phyloP scores from a whole-genome alignment of 2,113 vertebrate species.

The Brachionichthys hirsutus region DNA sequence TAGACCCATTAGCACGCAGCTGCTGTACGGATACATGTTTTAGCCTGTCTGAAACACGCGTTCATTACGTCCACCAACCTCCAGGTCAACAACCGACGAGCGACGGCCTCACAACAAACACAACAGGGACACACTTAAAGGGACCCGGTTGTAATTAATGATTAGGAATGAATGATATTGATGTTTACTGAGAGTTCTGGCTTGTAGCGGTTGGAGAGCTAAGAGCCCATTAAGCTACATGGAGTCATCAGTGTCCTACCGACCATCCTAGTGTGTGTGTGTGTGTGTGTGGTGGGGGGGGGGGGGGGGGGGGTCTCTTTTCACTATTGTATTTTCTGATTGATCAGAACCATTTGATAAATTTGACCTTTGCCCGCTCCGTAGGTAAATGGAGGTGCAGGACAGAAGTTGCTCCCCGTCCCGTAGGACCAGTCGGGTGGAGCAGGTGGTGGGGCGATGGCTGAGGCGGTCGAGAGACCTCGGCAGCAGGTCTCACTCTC shows the following conservation, averaged over 20 bases:
- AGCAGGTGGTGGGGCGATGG: constrained; percentile 96
- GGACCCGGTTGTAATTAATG: constrained; percentile 13
- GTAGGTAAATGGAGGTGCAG: constrained; percentile 94
- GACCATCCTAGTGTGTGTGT: constrained; percentile 2
- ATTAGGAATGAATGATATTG: constrained; percentile 38
- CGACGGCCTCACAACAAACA: constrained; percentile 4
- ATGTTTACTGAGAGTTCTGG: constrained; percentile 30
- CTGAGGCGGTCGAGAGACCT: constrained; percentile 87
- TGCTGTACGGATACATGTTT: constrained; percentile 4
- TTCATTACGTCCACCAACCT: constrained; percentile 40
- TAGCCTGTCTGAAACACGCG: constrained; percentile 11
- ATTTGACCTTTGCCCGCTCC: constrained; percentile 31
- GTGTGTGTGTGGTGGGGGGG: constrained; percentile 9
- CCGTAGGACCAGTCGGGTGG: constrained; percentile 88
- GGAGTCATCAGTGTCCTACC: constrained; percentile 23
- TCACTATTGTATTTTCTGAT: neutral
- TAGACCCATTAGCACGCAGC: constrained; percentile 35
- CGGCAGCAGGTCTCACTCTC: constrained; percentile 81
- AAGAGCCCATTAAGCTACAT: constrained; percentile 40
- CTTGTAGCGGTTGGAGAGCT: constrained; percentile 28
- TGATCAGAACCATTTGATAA: neutral
- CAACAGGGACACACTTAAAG: constrained; percentile 36
- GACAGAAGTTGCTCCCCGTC: constrained; percentile 86
- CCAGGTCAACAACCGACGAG: constrained; percentile 2
- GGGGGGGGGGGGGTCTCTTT: too few relatives aligned